Percentiles rank a stretch among this genome's conserved stretches.
Evolutionary conservation across 2,888 invertebrate species (phyloP).

Genomic region (Xestobium rufovillosum): DNA sequence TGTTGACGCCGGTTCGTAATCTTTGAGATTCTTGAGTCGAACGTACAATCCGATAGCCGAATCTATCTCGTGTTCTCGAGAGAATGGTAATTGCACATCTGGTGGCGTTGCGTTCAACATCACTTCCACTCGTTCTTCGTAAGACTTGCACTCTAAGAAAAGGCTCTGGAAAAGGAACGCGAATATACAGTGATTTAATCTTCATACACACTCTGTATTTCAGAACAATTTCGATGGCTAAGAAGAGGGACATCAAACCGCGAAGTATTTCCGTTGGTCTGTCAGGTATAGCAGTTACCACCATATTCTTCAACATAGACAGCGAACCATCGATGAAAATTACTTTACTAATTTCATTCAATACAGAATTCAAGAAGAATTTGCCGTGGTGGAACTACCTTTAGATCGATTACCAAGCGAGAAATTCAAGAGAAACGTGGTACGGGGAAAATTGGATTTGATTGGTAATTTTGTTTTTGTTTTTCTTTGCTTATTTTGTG

Average conservation of each 20-base stretch:
- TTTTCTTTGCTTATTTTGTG: no score
- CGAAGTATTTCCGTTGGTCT: constrained; percentile 49
- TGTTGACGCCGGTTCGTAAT: neutral
- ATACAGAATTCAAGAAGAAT: constrained; percentile 29
- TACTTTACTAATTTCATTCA: constrained; percentile 2
- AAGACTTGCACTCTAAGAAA: constrained; percentile 46
- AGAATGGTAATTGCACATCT: constrained; percentile 36
- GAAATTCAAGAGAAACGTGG: constrained; percentile 57
- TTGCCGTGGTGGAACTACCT: constrained; percentile 49
- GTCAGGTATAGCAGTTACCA: no score
- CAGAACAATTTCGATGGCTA: constrained; percentile 43
- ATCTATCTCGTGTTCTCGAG: constrained; percentile 26
- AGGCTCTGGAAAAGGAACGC: constrained; percentile 37
- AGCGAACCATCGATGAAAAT: no score
- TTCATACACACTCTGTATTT: constrained; percentile 40
- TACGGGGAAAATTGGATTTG: constrained; percentile 57
- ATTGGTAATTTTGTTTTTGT: constrained; percentile 49
- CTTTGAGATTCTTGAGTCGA: neutral
- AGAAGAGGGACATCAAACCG: constrained; percentile 44
- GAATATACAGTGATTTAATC: no score
- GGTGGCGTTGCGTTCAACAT: neutral
- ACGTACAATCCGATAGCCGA: neutral
- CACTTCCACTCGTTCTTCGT: neutral
- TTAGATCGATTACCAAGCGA: constrained; percentile 61
- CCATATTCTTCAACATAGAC: no score